Percentiles rank a stretch among this genome's conserved stretches.
Conservation (phyloP, 2,797 vertebrate species). For the Acanthiza pusilla region DNA sequence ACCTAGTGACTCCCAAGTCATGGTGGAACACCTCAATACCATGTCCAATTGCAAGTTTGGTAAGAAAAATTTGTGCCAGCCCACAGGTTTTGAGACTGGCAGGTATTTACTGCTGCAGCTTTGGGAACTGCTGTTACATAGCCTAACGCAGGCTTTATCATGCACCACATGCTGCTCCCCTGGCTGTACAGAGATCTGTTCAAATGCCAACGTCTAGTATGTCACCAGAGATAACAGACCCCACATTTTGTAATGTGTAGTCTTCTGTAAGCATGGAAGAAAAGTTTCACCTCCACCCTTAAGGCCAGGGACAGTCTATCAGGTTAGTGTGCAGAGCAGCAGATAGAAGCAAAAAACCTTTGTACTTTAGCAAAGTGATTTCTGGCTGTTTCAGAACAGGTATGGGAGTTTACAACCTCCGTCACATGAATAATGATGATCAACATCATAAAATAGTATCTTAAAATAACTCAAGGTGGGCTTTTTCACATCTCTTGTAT, state of each 20-base stretch:
- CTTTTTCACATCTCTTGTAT: neutral
- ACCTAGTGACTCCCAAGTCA: neutral
- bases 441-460: neutral
- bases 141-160: neutral
- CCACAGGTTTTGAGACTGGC: neutral
- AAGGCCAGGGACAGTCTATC: neutral
- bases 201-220: neutral
- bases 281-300: neutral
- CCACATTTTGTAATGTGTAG: neutral
- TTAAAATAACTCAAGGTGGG: neutral
- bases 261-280: neutral
- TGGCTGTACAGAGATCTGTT: neutral
- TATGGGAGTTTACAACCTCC: neutral
- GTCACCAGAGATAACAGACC: neutral
- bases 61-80: neutral
- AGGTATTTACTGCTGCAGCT: neutral
- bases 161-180: neutral
- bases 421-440: neutral
- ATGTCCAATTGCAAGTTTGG: neutral
- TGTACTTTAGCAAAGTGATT: neutral
- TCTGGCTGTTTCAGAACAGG: neutral
- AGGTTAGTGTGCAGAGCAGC: neutral
- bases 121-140: neutral
- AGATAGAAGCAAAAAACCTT: neutral
- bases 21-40: neutral